A percentile compares a stretch with the other conserved stretches of the same genome.
Evolutionary conservation across 2,888 invertebrate genomes (phyloP).

Genomic region (Trissolcus japonicus): DNA sequence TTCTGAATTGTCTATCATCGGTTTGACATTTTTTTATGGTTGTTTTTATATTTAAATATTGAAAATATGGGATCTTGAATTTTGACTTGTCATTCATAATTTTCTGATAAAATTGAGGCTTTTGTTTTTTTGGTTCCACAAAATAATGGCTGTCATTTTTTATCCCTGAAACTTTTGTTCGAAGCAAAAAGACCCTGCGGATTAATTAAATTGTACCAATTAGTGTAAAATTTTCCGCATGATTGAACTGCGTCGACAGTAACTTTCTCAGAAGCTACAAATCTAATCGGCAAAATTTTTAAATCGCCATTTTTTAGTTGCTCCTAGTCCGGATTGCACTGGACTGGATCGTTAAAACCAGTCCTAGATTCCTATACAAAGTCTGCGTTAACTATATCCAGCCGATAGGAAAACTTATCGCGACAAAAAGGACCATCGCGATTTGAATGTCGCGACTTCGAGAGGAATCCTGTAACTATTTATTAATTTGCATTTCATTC

Average conservation of each 20-base stretch:
- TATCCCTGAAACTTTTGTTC: no score
- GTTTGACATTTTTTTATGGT: no score
- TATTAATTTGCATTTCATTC: slow-evolving; percentile 41
- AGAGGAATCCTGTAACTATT: slow-evolving; percentile 50
- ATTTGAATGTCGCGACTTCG: slow-evolving; percentile 36
- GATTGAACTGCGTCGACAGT: background rate
- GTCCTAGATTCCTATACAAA: slow-evolving; percentile 65
- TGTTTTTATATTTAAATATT: no score
- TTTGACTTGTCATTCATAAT: no score
- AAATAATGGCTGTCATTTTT: no score
- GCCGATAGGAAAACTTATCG: slow-evolving; percentile 62
- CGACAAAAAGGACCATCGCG: slow-evolving; percentile 45
- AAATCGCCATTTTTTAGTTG: slow-evolving; percentile 44
- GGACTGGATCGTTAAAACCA: slow-evolving; percentile 63
- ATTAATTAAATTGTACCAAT: no score
- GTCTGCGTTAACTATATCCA: slow-evolving; percentile 58
- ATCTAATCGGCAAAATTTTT: slow-evolving; percentile 22
- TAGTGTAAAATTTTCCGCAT: slow-evolving; percentile 5
- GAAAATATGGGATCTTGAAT: no score
- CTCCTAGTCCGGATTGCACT: slow-evolving; percentile 56
- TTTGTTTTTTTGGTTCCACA: no score
- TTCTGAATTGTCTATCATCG: no score
- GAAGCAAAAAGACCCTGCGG: no score
- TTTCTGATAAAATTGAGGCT: no score
- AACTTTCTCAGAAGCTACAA: slow-evolving; percentile 27